Percentiles rank a stretch among this genome's conserved stretches.
These are phyloP conservation scores for Coelinius sp. DNA, from an alignment of 2,888 invertebrate genomes.

Conservation along the genomic window DNA sequence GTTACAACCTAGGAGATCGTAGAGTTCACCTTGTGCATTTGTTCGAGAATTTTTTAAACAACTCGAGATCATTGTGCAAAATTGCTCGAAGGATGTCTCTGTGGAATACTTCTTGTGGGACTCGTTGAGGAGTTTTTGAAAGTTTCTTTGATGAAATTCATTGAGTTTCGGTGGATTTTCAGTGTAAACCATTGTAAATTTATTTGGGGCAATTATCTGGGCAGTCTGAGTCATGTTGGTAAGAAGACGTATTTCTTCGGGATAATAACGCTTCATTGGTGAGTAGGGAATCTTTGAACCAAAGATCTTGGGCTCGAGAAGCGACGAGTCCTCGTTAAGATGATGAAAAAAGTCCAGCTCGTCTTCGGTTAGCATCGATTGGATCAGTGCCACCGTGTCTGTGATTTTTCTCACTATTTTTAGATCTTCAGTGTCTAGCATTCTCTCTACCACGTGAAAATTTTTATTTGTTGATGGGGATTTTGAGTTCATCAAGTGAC, in stretches of 20 bases:
- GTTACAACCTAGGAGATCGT: constrained; percentile 92
- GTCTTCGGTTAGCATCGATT: constrained; percentile 53
- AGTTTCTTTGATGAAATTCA: constrained; percentile 75
- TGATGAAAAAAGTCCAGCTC: constrained; percentile 53
- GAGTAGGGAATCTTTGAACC: constrained; percentile 57
- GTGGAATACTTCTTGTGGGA: constrained; percentile 70
- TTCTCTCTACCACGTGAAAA: constrained; percentile 73
- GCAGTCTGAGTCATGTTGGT: constrained; percentile 56
- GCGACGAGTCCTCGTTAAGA: background rate
- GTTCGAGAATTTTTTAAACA: constrained; percentile 73
- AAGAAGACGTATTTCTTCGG: constrained; percentile 54
- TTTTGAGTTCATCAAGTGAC: constrained; percentile 76
- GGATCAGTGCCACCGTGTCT: constrained; percentile 71
- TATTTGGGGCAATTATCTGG: constrained; percentile 48
- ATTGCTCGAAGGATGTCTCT: constrained; percentile 75
- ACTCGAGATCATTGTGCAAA: constrained; percentile 75
- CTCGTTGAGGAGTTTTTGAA: constrained; percentile 73
- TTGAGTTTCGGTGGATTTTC: constrained; percentile 22
- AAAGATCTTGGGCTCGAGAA: constrained; percentile 48
- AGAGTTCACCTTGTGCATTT: constrained; percentile 85
- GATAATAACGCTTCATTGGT: constrained; percentile 51
- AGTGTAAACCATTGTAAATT: constrained; percentile 59
- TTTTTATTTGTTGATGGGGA: constrained; percentile 74
- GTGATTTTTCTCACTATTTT: constrained; percentile 75
- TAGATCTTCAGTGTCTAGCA: constrained; percentile 74